A percentile compares a stretch with the other conserved stretches of the same genome.
Evolutionary conservation across 92 coral and sea anemone genomes (phyloP).

Genomic region (Heteractis magnifica): DNA sequence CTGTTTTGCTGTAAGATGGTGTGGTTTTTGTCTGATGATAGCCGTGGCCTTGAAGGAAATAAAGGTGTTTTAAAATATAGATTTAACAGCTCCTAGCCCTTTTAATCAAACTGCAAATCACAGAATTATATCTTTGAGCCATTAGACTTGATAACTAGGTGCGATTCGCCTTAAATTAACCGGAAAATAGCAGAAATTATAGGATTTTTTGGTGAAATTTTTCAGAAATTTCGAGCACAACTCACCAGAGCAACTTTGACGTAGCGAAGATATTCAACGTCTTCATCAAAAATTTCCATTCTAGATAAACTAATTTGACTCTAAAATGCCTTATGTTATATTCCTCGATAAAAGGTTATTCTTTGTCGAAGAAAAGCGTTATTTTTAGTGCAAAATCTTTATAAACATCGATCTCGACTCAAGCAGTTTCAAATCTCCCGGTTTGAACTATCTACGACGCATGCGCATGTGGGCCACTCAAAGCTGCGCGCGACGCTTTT

Average conservation of each 20-base stretch:
- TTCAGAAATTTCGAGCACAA: background rate
- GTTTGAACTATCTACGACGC: too few relatives aligned
- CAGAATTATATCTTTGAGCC: background rate
- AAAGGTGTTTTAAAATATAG: background rate
- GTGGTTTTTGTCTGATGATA: conserved; percentile 58
- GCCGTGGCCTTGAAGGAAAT: conserved; percentile 51
- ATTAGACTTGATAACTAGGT: background rate
- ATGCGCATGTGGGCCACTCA: too few relatives aligned
- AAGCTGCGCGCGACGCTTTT: too few relatives aligned
- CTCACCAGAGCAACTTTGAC: conserved; percentile 30
- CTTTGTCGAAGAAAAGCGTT: background rate
- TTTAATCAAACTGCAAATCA: background rate
- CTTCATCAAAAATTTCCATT: conserved; percentile 25
- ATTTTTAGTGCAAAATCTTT: background rate
- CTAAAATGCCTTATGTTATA: background rate
- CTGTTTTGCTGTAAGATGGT: conserved; percentile 40
- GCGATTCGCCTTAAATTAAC: too few relatives aligned
- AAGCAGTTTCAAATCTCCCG: too few relatives aligned
- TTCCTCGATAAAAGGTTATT: background rate
- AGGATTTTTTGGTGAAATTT: background rate
- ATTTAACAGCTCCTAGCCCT: background rate
- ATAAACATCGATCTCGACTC: too few relatives aligned
- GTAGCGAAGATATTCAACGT: conserved; percentile 17
- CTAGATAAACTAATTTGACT: background rate
- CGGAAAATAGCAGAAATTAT: too few relatives aligned